These are phyloP conservation scores for Neolamprologus hecqui DNA, from an alignment of 2,113 vertebrate species.

Conservation along the genomic window DNA sequence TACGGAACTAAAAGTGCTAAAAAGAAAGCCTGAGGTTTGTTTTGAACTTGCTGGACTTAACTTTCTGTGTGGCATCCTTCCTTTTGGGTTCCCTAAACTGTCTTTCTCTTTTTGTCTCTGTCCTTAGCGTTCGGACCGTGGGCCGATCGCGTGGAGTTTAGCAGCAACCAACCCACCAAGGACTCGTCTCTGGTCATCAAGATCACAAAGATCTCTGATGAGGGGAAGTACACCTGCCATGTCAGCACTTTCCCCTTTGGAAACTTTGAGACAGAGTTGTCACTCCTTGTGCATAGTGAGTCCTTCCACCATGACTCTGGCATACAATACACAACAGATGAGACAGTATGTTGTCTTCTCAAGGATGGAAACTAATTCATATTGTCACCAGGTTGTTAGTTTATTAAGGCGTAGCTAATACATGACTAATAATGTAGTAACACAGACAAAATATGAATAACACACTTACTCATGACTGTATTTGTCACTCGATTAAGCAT, in stretches of 20 bases:
- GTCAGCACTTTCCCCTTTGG: slow-evolving; percentile 61
- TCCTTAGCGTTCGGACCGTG: slow-evolving; percentile 41
- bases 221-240: slow-evolving; percentile 60
- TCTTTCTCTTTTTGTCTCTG: background rate
- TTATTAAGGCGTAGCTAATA: background rate
- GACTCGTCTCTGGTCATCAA: slow-evolving; percentile 62
- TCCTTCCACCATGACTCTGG: background rate
- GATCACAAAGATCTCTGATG: slow-evolving; percentile 49
- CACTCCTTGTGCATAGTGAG: slow-evolving; percentile 68
- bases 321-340: fast-evolving
- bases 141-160: slow-evolving; percentile 47
- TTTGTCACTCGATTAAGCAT: background rate
- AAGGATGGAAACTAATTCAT: background rate
- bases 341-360: background rate
- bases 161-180: slow-evolving; percentile 28
- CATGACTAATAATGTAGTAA: background rate
- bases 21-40: background rate
- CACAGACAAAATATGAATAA: background rate
- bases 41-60: background rate
- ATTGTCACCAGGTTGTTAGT: background rate
- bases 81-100: background rate
- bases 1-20: background rate
- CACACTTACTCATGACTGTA: background rate
- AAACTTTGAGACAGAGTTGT: slow-evolving; percentile 47
- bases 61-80: background rate